These are phyloP conservation scores for Eristalinus aeneus DNA, from an alignment of 2,888 invertebrate genomes.

Conservation along the genomic window DNA sequence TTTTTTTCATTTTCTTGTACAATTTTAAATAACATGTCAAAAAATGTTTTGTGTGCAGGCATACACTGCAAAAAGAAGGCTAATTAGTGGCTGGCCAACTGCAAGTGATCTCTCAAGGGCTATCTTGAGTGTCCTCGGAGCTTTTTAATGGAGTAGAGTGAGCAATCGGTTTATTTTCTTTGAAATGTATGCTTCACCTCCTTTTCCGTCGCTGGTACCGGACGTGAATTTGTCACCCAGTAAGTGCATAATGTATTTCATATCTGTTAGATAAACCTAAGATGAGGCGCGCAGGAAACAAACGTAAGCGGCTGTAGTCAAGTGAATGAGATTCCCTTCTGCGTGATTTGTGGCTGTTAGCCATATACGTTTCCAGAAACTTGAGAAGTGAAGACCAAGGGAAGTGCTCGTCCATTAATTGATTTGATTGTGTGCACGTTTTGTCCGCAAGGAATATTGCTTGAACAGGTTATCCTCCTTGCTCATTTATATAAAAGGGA, in stretches of 20 bases:
- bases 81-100: slow-evolving; percentile 50
- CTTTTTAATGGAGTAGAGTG: slow-evolving; percentile 5
- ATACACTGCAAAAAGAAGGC: slow-evolving; percentile 21
- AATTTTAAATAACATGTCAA: slow-evolving; percentile 57
- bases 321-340: neutral
- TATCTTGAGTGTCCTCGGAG: neutral
- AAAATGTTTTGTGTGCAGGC: slow-evolving; percentile 23
- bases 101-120: neutral
- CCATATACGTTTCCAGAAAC: neutral
- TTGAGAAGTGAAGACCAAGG: neutral
- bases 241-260: slow-evolving; percentile 59
- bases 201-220: neutral
- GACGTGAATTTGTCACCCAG: slow-evolving; percentile 50
- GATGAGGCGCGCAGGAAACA: neutral
- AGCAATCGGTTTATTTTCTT: slow-evolving; percentile 21
- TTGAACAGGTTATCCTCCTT: slow-evolving; percentile 26
- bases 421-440: slow-evolving; percentile 55
- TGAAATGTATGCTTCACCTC: slow-evolving; percentile 6
- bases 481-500: slow-evolving; percentile 4
- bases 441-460: slow-evolving; percentile 18
- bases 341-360: neutral
- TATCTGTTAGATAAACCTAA: slow-evolving; percentile 48
- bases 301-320: neutral
- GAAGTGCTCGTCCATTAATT: slow-evolving; percentile 45
- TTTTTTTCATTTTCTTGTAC: neutral